Evolutionary conservation across 1,140 invertebrate genomes (phyloP), one percentile per base, ranked within the genome.

Genomic region (Tetraneura akinire): DNA sequence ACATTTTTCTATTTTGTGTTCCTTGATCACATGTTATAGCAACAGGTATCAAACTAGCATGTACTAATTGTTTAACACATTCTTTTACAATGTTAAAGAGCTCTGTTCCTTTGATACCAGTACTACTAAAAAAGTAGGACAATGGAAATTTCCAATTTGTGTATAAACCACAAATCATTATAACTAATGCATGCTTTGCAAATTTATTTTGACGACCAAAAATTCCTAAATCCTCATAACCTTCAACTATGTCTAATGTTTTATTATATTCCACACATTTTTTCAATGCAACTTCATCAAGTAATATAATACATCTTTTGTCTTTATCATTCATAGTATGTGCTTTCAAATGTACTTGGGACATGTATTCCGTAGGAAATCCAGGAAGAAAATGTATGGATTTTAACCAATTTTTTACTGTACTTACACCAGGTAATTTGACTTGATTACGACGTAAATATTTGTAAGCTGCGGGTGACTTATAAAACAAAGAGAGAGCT

Each of bases 1-100:
- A 23, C n/a, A 60, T 60, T 60, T 60, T 60, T 60, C 55, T 21
- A 29, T 60, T 60, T 23, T 60, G 55, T 60, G n/a, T 60, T 8
- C n/a, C 55, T 29, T 60, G 55, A 16, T 60, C 55, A 60, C 55
- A 60, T 29, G 55, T 60, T 21, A 60, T 60, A 23, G 26, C 55
- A 60, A 60, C 55, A 37, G 62, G 13, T 23, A 14, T 18, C 14
- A 64, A 64, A 6, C 62, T 29, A 32, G 37, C 62, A 37, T 37
- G 11, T 1, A 16, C 9, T 0, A 64, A 6, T 64, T 37, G 14
- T 64, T 37, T 64, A n/a, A 64, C 11, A 18, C 62, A 64, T 64
- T 42, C 29, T 42, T 32, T 18, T 32, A 64, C 18, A 37, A 64
- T 64, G 1, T 64, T 2, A 18, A 64, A 18, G 1, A 64, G 6